Evolutionary conservation across 2,888 invertebrate genomes (phyloP).

Genomic region (Drepanosiphum platanoidis): DNA sequence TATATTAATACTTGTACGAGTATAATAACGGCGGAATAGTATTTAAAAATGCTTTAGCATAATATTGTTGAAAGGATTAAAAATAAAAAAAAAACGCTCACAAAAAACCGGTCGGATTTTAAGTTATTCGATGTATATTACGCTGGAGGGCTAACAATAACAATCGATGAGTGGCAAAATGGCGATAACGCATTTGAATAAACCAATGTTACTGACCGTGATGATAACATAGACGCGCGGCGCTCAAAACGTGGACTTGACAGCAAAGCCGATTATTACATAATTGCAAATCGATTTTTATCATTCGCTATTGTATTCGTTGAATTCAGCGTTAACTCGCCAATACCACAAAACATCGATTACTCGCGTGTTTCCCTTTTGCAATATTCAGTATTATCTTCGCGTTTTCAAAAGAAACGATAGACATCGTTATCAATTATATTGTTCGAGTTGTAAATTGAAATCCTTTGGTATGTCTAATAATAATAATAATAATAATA

Average conservation of each 20-base stretch:
- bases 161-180: constrained; percentile 23
- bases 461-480: too few relatives aligned
- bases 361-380: too few relatives aligned
- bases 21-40: too few relatives aligned
- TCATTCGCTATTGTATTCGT: background rate
- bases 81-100: background rate
- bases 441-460: too few relatives aligned
- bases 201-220: background rate
- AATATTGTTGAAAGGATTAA: background rate
- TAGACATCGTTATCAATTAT: too few relatives aligned
- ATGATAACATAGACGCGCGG: background rate
- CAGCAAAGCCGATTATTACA: background rate
- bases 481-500: too few relatives aligned
- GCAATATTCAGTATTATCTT: too few relatives aligned
- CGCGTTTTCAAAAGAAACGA: too few relatives aligned
- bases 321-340: background rate
- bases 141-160: background rate
- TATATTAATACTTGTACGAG: too few relatives aligned
- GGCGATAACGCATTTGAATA: background rate
- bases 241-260: background rate
- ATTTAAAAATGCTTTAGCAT: too few relatives aligned
- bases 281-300: background rate
- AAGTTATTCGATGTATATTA: background rate
- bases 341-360: background rate
- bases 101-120: background rate